Evolutionary conservation across 2,888 invertebrate genomes (phyloP), one percentile per base, ranked within the genome.

Genomic region (Congeria kusceri): DNA sequence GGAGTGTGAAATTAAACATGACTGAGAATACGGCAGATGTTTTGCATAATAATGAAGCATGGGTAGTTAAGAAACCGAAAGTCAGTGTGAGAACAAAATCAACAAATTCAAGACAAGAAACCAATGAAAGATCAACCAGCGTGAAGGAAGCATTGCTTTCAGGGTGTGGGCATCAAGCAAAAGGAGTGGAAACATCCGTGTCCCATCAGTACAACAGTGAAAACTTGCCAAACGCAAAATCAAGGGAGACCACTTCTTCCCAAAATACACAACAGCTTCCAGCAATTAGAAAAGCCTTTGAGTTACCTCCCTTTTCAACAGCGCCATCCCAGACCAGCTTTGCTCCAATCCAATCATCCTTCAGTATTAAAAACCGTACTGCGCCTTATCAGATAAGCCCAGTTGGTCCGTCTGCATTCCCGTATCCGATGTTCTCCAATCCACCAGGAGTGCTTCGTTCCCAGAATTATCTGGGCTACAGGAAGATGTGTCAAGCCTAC

Each of bases 401-500:
- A 11, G 53, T 18, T 11, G 53, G 9, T 53, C 25, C 53, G n/a
- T n/a, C 23, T 1, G 5, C 58, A 27, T n/a, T 27, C 28, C 27
- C n/a, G 3, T 28, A 58, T 28, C 18, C 58, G 18, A n/a, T 28
- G n/a, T 27, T 58, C 25, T 15, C 7, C 58, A 23, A 27, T n/a
- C 15, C 27, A 15, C 58, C 25, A 18, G 27, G 23, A 58, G 18
- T n/a, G 20, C 25, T 58, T 11, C 11, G 58, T 15, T 28, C 58
- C n/a, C 25, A 28, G 27, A 23, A 20, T 15, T n/a, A 23, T 15
- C 18, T 28, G 7, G 25, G 11, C 27, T 25, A 29, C 13, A 27
- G 11, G 13, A 7, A 28, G 29, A 28, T 23, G 4, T 74, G 66
- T 59, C 23, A 53, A 11, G 71, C 68, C 0, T 79, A 77, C 28